These are phyloP conservation scores for Trematocara variabile DNA, from an alignment of 2,113 vertebrate species.

Conservation along the genomic window DNA sequence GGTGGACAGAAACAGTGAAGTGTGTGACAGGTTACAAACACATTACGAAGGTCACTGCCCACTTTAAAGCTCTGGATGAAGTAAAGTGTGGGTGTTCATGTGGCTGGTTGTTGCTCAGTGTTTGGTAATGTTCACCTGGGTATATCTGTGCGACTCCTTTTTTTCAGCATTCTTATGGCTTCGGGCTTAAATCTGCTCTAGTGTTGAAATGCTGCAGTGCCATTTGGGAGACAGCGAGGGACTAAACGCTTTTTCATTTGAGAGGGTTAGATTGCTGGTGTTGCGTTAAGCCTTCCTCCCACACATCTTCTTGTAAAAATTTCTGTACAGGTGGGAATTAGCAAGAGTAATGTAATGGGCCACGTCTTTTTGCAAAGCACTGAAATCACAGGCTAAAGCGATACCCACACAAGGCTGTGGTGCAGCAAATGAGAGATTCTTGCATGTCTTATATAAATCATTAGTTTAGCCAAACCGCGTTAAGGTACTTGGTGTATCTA, in stretches of 20 bases:
- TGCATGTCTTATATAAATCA: background rate
- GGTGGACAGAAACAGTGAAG: background rate
- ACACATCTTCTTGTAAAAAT: slow-evolving; percentile 22
- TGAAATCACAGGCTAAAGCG: background rate
- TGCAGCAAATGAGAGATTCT: background rate
- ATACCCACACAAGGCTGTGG: background rate
- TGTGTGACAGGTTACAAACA: background rate
- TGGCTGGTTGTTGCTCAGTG: background rate
- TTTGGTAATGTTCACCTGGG: background rate
- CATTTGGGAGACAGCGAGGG: slow-evolving; percentile 14
- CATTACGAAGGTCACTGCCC: background rate
- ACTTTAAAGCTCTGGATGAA: background rate
- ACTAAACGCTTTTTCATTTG: background rate
- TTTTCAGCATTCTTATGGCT: background rate
- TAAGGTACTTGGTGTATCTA: background rate
- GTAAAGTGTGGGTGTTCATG: background rate
- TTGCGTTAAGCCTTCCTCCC: slow-evolving; percentile 21
- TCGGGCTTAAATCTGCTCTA: slow-evolving; percentile 4
- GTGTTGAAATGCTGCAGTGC: background rate
- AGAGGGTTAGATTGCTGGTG: background rate
- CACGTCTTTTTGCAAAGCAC: background rate
- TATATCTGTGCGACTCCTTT: background rate
- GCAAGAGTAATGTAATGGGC: background rate
- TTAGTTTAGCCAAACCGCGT: background rate
- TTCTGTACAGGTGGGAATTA: slow-evolving; percentile 28